phyloP scores from a whole-genome alignment of 2,797 vertebrate genomes.

The Oreortyx pictus region DNA sequence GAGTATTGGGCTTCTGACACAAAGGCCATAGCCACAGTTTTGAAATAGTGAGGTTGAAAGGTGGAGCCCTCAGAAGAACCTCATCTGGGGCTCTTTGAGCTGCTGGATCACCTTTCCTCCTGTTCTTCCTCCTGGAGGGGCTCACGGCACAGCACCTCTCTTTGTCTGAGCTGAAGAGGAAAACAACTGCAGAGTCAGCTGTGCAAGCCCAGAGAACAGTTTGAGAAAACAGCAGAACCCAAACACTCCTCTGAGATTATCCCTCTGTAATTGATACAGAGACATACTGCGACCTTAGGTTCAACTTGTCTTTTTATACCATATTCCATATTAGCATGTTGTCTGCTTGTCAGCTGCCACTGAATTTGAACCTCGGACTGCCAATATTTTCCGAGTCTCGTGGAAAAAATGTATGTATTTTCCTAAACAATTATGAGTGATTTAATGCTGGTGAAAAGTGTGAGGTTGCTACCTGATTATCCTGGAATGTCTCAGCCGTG shows the following conservation, averaged over 20 bases:
- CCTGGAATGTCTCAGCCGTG: not conserved
- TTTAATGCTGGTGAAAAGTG: not conserved
- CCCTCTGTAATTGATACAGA: not conserved
- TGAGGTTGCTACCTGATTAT: not conserved
- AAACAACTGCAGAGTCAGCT: not conserved
- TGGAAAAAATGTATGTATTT: not conserved
- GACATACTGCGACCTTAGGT: not conserved
- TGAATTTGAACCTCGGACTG: constrained; percentile 15
- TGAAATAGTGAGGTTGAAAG: not conserved
- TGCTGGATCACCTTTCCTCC: not conserved
- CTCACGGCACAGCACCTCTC: not conserved
- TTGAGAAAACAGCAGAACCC: constrained; percentile 2
- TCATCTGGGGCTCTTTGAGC: not conserved
- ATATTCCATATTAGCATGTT: not conserved
- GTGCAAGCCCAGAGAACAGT: not conserved
- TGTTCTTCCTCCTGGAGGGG: not conserved
- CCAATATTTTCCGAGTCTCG: not conserved
- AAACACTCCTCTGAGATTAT: constrained; percentile 7
- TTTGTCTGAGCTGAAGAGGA: not conserved
- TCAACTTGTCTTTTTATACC: not conserved
- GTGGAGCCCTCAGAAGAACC: not conserved
- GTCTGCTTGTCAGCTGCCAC: not conserved
- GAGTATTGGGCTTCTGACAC: fast-evolving
- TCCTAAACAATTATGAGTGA: not conserved
- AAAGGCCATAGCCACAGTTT: not conserved